phyloP scores from a whole-genome alignment of 2,797 vertebrate species.

The Mareca penelope region DNA sequence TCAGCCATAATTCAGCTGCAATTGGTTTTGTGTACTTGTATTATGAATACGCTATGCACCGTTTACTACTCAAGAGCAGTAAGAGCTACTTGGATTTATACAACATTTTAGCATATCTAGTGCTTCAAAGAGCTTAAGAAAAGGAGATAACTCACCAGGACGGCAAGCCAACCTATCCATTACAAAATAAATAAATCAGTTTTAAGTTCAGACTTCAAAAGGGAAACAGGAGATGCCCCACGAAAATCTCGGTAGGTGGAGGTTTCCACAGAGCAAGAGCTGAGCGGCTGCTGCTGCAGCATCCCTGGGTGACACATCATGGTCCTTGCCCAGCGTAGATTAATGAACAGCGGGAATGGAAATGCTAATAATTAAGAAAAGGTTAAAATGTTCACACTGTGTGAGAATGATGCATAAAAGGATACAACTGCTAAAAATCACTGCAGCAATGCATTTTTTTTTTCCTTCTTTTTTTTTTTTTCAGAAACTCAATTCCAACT shows the following conservation, averaged over 20 bases:
- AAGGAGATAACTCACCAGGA: constrained; percentile 67
- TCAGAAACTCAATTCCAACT: constrained; percentile 37
- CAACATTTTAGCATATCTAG: neutral
- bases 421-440: neutral
- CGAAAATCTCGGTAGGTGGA: constrained; percentile 39
- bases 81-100: constrained; percentile 45
- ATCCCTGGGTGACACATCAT: constrained; percentile 24
- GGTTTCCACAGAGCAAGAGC: constrained; percentile 36
- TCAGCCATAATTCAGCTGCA: constrained; percentile 10
- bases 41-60: neutral
- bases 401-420: constrained; percentile 46
- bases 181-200: constrained; percentile 73
- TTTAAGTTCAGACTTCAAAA: constrained; percentile 71
- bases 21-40: neutral
- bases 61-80: neutral
- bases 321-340: constrained; percentile 42
- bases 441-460: neutral
- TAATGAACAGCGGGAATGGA: constrained; percentile 65
- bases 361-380: constrained; percentile 74
- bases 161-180: constrained; percentile 36
- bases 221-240: neutral
- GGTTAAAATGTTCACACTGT: constrained; percentile 66
- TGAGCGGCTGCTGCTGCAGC: constrained; percentile 1
- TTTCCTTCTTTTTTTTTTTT: neutral
- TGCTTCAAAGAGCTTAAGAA: constrained; percentile 58